Evolutionary conservation across 1,140 invertebrate species (phyloP).

Genomic region (Listronotus bonariensis): DNA sequence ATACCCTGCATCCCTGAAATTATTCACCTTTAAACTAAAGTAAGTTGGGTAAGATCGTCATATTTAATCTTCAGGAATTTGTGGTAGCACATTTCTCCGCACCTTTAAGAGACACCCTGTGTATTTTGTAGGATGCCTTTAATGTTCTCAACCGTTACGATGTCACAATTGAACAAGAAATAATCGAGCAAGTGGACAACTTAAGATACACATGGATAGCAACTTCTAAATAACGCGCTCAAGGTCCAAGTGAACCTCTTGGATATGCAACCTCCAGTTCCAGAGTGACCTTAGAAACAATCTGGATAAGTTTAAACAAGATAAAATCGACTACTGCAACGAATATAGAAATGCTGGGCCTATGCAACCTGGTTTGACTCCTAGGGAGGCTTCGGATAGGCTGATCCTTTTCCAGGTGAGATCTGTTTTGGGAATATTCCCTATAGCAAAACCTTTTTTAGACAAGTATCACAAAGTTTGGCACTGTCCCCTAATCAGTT

Average conservation of each 20-base stretch:
- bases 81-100: too few species aligned
- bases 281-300: constrained; percentile 83
- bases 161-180: constrained; percentile 83
- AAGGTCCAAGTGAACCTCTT: constrained; percentile 82
- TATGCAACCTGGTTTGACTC: constrained; percentile 88
- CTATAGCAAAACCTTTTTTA: too few species aligned
- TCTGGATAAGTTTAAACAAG: constrained; percentile 80
- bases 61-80: too few species aligned
- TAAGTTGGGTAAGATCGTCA: too few species aligned
- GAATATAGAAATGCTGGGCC: constrained; percentile 88
- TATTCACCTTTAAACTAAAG: too few species aligned
- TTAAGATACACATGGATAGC: constrained; percentile 87
- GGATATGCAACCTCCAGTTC: constrained; percentile 86
- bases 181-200: constrained; percentile 90
- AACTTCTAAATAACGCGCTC: constrained; percentile 72
- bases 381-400: constrained; percentile 89
- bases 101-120: too few species aligned
- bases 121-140: constrained; percentile 79
- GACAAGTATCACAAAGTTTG: too few species aligned
- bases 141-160: constrained; percentile 88
- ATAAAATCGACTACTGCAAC: constrained; percentile 83
- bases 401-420: constrained; percentile 85
- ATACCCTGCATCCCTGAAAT: too few species aligned
- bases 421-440: too few species aligned
- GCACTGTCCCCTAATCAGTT: too few species aligned